Conservation (phyloP, 2,113 vertebrate genomes). For the Brachirus orientalis region DNA sequence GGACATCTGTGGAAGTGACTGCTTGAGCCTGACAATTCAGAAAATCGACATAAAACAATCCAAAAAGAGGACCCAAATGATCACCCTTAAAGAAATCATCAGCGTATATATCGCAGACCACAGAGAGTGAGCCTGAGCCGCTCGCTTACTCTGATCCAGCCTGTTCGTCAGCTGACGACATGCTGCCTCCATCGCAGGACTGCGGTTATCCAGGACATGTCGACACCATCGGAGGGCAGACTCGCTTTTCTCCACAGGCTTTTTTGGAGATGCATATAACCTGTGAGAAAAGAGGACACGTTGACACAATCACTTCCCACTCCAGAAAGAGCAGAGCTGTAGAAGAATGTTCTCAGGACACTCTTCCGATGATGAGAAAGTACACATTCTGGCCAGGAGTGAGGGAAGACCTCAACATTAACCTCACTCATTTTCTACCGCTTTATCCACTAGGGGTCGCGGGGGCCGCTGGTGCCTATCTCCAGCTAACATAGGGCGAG, state of each 20-base stretch:
- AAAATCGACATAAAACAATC: constrained; percentile 26
- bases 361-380: too few relatives aligned
- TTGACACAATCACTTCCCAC: too few relatives aligned
- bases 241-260: constrained; percentile 60
- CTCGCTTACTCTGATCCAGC: constrained; percentile 80
- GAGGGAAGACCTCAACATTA: too few relatives aligned
- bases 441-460: too few relatives aligned
- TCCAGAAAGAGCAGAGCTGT: neutral
- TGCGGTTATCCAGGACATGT: constrained; percentile 84
- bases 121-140: neutral
- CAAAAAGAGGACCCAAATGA: neutral
- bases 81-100: too few relatives aligned
- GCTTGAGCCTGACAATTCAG: constrained; percentile 80
- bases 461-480: too few relatives aligned
- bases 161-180: constrained; percentile 75
- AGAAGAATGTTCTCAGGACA: too few relatives aligned
- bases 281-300: constrained; percentile 50
- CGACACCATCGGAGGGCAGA: constrained; percentile 85
- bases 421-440: too few relatives aligned
- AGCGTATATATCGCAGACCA: too few relatives aligned
- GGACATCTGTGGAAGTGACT: constrained; percentile 70
- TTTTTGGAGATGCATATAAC: constrained; percentile 83
- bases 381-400: too few relatives aligned
- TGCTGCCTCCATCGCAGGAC: constrained; percentile 83
- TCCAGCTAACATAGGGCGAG: too few relatives aligned